phyloP scores from a whole-genome alignment of 2,888 invertebrate species.

The Agrochola macilenta region DNA sequence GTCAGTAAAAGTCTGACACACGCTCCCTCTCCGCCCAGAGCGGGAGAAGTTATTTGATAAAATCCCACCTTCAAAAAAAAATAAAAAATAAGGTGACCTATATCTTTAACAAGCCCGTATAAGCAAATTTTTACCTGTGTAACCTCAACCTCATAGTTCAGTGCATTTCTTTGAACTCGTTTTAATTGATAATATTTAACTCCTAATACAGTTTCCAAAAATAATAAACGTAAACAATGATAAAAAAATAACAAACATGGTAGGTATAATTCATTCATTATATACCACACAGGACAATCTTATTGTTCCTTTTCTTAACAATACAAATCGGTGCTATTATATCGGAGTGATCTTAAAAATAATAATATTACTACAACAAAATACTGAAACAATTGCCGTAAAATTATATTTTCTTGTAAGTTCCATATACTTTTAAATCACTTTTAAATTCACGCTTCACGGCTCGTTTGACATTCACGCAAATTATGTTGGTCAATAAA shows the following conservation, averaged over 20 bases:
- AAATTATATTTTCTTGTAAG: slow-evolving; percentile 7
- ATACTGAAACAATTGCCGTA: background rate
- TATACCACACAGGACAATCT: background rate
- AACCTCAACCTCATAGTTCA: slow-evolving; percentile 19
- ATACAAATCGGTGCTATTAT: background rate
- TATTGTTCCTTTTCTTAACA: slow-evolving; percentile 2
- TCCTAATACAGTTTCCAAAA: background rate
- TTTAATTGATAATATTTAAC: background rate
- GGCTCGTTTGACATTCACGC: slow-evolving; percentile 38
- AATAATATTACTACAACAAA: background rate
- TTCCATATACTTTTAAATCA: slow-evolving; percentile 34
- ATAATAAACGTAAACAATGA: slow-evolving; percentile 3
- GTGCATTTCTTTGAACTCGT: background rate
- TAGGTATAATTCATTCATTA: background rate
- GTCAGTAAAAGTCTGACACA: too few species aligned
- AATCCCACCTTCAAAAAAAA: too few species aligned
- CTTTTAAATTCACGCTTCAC: slow-evolving; percentile 36
- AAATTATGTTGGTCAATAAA: slow-evolving; percentile 19
- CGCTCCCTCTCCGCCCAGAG: too few species aligned
- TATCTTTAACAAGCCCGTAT: too few species aligned
- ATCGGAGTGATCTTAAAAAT: too few species aligned
- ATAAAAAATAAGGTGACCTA: too few species aligned
- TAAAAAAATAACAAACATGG: background rate
- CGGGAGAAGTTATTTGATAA: too few species aligned
- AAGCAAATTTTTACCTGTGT: background rate